Base-by-base conservation (phyloP, 2,113 vertebrate species). In the Apeltes quadracus region DNA sequence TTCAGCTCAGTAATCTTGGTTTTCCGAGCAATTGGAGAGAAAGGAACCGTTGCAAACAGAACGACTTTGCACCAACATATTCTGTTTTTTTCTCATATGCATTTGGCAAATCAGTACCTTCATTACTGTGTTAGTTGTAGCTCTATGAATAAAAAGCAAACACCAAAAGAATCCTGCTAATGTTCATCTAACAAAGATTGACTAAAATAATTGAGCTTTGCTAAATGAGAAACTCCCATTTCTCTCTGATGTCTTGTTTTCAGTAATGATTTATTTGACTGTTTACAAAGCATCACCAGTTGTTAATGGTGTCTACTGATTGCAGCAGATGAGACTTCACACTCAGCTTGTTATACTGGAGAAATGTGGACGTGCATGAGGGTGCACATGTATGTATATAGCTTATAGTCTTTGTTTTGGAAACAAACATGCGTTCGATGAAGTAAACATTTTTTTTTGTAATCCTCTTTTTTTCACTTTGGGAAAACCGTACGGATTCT, bases 361-460 rank as follows among this genome's bases (percentile, higher is more conserved):
- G 44, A 48, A 27, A 61, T 63, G 32, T 58, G 32, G 32, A 5
- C 2, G 32, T 53, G 41, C 72, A 65, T 68, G 70, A 74, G 75
- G 20, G 38, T 73, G 82, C 68, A 56, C 48, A 58, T 50, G 38
- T 62, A 56, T 14, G 64, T 32, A 82, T 74, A 72, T 78, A 86
- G 83, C 83, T 87, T 88, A 81, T 85, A 84, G 46, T 67, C 54
- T 65, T 80, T 87, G 78, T 80, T 83, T 82, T 79, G 71, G 82
- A 72, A 85, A 83, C 79, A 75, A 87, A 83, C 70, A 82, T 89
- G 90, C 88, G 87, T 87, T 69, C 75, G 66, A 57, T 84, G 67
- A 79, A 72, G 88, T 90, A 89, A 91, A 90, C 86, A 81, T 79
- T 85, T 73, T 51, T 75, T 76, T n/a, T n/a, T n/a, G n/a, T n/a